Base-by-base conservation (phyloP, 2,797 vertebrate genomes). In the Antennarius maculatus region DNA sequence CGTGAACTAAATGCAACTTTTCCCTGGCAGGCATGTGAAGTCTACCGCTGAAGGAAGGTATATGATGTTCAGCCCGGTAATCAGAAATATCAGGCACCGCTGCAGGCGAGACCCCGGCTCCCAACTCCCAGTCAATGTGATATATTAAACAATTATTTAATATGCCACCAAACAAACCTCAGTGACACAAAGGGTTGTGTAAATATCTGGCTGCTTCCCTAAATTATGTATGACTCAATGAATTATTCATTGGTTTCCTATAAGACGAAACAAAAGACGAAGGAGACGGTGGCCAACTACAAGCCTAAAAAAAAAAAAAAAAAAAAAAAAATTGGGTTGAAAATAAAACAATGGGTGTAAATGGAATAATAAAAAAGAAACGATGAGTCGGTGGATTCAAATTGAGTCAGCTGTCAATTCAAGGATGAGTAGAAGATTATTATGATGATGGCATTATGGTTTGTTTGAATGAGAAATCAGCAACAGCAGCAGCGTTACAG, bases 111-210 rank as follows among this genome's bases (percentile, higher is more conserved):
- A 61, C 56, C 61, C 17, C 4, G 16, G 61, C 81, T 79, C 79
- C 66, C 77, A 45, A 74, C 86, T 87, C 84, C 79, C 79, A 90
- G 89, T 91, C 91, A 91, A 89, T 91, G 86, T 92, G 89, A 92
- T 91, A 86, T 89, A 92, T 92, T 92, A 92, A 92, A 92, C 88
- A 91, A 93, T 92, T 92, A 94, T 91, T 88, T 87, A 92, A 91
- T 91, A 88, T 91, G 90, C 89, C 90, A 91, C 86, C 87, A 90
- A 93, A 92, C 91, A 92, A 92, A 93, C 91, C 82, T 86, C 83
- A 80, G 77, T 86, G 88, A 91, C 86, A 92, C 86, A 90, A 86
- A 90, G 88, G 83, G 82, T 79, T 74, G 85, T 89, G 90, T 91
- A 92, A 92, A 93, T 92, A 88, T 89, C 82, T 76, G 76, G 73